Evolutionary conservation across 2,888 invertebrate species (phyloP).

Genomic region (Dryococelus australis): DNA sequence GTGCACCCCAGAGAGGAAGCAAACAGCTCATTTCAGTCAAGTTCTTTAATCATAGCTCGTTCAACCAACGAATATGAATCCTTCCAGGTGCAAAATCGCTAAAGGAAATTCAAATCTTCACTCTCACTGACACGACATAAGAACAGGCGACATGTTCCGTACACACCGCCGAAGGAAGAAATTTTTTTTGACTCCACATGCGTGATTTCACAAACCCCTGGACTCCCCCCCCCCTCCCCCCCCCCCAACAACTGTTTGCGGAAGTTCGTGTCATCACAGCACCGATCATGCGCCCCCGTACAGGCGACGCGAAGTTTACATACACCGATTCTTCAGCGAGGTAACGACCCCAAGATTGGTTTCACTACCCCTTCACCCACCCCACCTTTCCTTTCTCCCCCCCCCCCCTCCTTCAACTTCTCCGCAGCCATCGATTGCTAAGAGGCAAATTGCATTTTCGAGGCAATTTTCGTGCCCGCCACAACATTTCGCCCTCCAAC

Average conservation of each 20-base stretch:
- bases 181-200: neutral
- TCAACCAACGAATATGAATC: no score
- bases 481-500: neutral
- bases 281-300: no score
- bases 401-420: neutral
- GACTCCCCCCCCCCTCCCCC: neutral
- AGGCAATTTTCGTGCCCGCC: slow-evolving; percentile 16
- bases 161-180: no score
- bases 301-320: no score
- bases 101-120: no score
- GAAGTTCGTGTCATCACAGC: neutral
- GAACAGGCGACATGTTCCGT: no score
- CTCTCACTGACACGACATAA: no score
- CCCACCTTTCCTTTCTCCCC: neutral
- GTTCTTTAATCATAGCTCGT: no score
- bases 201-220: neutral
- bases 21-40: no score
- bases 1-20: no score
- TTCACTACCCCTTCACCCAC: neutral
- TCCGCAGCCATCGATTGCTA: neutral
- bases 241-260: no score
- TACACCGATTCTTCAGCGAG: neutral
- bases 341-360: neutral
- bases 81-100: no score
- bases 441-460: slow-evolving; percentile 3